Evolutionary conservation across 2,888 invertebrate species (phyloP).

Genomic region (Nemotelus pantherinus): DNA sequence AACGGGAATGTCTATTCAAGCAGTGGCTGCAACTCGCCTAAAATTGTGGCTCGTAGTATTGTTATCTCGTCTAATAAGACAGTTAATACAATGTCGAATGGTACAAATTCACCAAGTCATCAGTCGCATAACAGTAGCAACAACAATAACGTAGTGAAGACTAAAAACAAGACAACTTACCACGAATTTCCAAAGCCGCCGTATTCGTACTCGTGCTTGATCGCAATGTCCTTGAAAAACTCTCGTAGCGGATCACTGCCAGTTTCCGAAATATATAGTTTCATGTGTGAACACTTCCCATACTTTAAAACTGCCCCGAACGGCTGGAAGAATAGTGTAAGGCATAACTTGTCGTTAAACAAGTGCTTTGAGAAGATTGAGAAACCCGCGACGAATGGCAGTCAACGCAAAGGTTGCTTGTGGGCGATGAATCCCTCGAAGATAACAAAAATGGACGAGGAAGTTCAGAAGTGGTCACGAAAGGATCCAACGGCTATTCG

Average conservation of each 20-base stretch:
- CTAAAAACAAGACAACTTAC: constrained; percentile 56
- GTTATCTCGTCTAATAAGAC: constrained; percentile 50
- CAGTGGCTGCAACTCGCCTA: constrained; percentile 50
- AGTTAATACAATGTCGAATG: constrained; percentile 53
- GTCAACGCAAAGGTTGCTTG: constrained; percentile 86
- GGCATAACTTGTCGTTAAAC: constrained; percentile 96
- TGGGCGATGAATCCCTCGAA: constrained; percentile 98
- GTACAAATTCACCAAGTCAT: constrained; percentile 58
- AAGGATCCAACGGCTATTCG: constrained; percentile 93
- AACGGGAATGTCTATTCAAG: constrained; percentile 16
- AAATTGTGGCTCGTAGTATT: constrained; percentile 56
- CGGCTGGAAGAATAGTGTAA: constrained; percentile 98
- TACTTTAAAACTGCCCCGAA: constrained; percentile 98
- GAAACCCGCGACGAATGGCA: constrained; percentile 87
- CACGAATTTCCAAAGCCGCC: constrained; percentile 90
- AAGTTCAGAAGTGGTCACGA: constrained; percentile 96
- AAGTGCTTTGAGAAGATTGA: constrained; percentile 99
- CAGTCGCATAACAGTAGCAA: not conserved
- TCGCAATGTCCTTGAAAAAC: constrained; percentile 97
- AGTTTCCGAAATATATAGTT: constrained; percentile 98
- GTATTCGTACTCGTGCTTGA: constrained; percentile 97
- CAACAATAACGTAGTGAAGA: constrained; percentile 50
- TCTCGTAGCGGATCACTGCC: constrained; percentile 93
- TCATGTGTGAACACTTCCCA: constrained; percentile 98
- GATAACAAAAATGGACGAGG: constrained; percentile 96